Evolutionary conservation across 2,888 invertebrate species (phyloP), one percentile per base, ranked within the genome.

Genomic region (Blomia tropicalis): DNA sequence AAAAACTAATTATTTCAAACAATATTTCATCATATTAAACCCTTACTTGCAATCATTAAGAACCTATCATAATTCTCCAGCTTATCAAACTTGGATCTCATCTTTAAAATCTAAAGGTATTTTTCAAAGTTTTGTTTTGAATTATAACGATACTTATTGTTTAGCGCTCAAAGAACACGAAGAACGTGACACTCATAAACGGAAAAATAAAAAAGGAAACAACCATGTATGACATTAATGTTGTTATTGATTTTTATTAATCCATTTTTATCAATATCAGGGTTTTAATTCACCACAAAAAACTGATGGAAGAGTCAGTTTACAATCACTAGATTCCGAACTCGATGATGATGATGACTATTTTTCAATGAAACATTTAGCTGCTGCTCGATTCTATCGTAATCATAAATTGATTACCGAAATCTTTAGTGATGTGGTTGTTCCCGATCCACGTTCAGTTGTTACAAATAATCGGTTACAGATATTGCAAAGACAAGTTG

Each of bases 351-450:
- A 56, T 85, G 88, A 89, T 74, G 93, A 93, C 72, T 89, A 90
- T 0, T 82, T 90, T 69, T 90, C 92, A 0, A 87, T 92, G 66
- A 95, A 96, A 74, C 92, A 95, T 73, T 83, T 95, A 30, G 86
- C 96, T 0, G 92, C 93, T 72, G 87, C 89, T 0, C 82, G 98
- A 23, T 98, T 91, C 72, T 78, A 91, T 22, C 81, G 96, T 60
- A 98, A 98, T 76, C 96, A 98, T 74, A 82, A 93, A 0, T 80
- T 98, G 58, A 91, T 98, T 70, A 92, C 93, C 74, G 96, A 98
- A 74, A 90, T 98, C 71, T 95, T 98, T 75, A 91, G 91, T 1
- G 93, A 95, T 71, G 84, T 85, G 0, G 87, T 92, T 0, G 95
- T 98, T n/a, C 95, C 95, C 0, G 98, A 98, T 73, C 91, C 93